Evolutionary conservation across 2,797 vertebrate species (phyloP).

Genomic region (Tamandua tetradactyla): DNA sequence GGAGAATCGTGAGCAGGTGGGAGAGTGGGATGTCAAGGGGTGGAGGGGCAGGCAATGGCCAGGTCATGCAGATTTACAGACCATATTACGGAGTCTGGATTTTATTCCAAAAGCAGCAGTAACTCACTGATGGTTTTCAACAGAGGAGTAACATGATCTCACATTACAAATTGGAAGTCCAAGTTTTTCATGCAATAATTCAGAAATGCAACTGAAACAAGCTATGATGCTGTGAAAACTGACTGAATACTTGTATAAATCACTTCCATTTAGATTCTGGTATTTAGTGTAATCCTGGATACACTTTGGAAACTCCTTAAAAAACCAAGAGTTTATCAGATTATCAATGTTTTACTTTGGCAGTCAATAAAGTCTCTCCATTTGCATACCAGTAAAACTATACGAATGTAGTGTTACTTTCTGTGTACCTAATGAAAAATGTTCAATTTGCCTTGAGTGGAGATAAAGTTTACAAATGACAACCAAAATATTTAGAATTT

Average conservation of each 20-base stretch:
- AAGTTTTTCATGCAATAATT: constrained; percentile 5
- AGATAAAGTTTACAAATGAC: constrained; percentile 1
- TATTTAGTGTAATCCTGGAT: background rate
- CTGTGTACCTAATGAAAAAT: background rate
- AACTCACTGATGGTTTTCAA: background rate
- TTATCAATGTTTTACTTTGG: constrained; percentile 10
- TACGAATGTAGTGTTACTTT: background rate
- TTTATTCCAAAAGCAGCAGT: background rate
- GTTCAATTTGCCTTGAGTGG: background rate
- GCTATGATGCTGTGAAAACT: background rate
- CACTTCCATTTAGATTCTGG: constrained; percentile 29
- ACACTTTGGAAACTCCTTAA: background rate
- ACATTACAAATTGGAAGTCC: background rate
- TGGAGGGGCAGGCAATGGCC: background rate
- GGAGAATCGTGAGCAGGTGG: background rate
- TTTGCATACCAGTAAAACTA: background rate
- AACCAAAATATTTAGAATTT: constrained; percentile 15
- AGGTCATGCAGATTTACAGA: background rate
- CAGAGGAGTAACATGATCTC: background rate
- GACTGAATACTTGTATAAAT: constrained; percentile 15
- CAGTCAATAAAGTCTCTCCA: background rate
- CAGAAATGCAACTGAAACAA: constrained; percentile 13
- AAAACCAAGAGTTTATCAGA: constrained; percentile 11
- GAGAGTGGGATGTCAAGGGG: background rate
- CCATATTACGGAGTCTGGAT: background rate